Conservation (phyloP, 1,140 invertebrate genomes). For the Aporrectodea caliginosa region DNA sequence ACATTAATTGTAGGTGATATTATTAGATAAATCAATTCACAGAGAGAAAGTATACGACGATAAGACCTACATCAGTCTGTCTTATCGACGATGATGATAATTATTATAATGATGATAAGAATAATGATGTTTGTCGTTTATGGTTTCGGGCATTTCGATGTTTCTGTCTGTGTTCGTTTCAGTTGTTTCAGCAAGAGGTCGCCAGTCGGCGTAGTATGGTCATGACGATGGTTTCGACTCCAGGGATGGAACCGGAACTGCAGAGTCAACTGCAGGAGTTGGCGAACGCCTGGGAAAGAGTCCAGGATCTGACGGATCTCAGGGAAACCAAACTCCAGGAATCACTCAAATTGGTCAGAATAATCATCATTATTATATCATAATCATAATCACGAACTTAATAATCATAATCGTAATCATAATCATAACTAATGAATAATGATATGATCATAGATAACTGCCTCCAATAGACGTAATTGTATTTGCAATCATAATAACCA, state of each 20-base stretch:
- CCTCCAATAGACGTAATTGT: too few species aligned
- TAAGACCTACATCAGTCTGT: too few species aligned
- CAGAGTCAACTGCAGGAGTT: slow-evolving; percentile 75
- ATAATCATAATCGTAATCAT: background rate
- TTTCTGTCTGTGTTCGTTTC: too few species aligned
- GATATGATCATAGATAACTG: background rate
- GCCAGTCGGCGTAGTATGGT: slow-evolving; percentile 80
- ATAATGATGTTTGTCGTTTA: too few species aligned
- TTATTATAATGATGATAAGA: too few species aligned
- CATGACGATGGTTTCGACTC: slow-evolving; percentile 74
- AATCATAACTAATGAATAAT: background rate
- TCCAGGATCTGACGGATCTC: slow-evolving; percentile 70
- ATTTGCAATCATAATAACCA: background rate
- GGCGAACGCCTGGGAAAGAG: slow-evolving; percentile 76
- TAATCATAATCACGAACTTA: background rate
- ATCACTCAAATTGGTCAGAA: slow-evolving; percentile 65
- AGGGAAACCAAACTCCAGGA: slow-evolving; percentile 74
- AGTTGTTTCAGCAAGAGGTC: slow-evolving; percentile 85
- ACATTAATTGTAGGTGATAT: too few species aligned
- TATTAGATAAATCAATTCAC: too few species aligned
- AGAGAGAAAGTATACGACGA: too few species aligned
- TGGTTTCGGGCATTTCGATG: too few species aligned
- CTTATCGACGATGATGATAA: too few species aligned
- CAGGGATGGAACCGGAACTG: slow-evolving; percentile 72
- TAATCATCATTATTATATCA: background rate